These are phyloP conservation scores for Tetranychus piercei DNA, from an alignment of 2,888 invertebrate genomes.

Conservation along the genomic window DNA sequence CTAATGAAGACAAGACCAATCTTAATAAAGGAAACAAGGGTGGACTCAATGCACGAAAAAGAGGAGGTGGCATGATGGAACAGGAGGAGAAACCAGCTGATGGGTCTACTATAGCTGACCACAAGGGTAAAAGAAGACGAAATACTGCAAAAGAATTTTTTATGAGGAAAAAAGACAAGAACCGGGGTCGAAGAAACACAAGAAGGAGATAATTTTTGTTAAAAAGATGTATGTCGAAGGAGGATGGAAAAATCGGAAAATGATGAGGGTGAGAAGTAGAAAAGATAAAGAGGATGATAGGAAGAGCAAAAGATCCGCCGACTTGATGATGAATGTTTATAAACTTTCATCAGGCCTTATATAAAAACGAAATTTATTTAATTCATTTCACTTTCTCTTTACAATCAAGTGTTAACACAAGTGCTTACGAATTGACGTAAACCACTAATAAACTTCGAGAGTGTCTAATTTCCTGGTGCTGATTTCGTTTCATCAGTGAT, in stretches of 20 bases:
- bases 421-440: background rate
- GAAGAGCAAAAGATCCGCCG: slow-evolving; percentile 2
- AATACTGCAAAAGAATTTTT: too few species aligned
- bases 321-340: background rate
- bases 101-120: too few species aligned
- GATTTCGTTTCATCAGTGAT: too few species aligned
- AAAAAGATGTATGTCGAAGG: background rate
- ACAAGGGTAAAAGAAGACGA: too few species aligned
- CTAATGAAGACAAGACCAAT: too few species aligned
- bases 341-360: background rate
- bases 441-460: too few species aligned
- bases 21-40: too few species aligned
- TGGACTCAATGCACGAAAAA: too few species aligned
- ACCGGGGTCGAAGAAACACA: too few species aligned
- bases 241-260: background rate
- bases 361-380: background rate
- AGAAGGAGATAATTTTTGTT: too few species aligned
- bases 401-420: background rate
- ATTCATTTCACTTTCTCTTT: background rate
- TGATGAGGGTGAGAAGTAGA: background rate
- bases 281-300: background rate
- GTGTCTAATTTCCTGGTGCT: too few species aligned
- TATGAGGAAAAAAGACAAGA: too few species aligned
- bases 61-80: background rate
- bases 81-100: background rate